Conservation (phyloP, 1,140 invertebrate genomes). For the Charaxes varanes region DNA sequence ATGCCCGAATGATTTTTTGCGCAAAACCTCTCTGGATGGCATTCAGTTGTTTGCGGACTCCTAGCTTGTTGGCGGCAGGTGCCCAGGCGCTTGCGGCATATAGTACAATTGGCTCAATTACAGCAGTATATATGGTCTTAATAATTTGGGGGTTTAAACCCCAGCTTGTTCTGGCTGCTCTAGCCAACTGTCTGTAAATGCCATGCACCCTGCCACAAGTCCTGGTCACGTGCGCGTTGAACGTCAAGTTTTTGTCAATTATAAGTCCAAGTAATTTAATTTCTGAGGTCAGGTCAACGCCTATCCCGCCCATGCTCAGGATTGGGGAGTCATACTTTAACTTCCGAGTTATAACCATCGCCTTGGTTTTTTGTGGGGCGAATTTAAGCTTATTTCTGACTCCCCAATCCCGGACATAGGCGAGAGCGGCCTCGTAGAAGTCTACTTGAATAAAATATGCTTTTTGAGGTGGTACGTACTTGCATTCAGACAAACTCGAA, state of each 20-base stretch:
- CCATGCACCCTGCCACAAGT: neutral
- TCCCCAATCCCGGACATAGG: too few species aligned
- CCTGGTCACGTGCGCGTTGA: neutral
- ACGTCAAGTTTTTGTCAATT: neutral
- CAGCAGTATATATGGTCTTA: constrained; percentile 11
- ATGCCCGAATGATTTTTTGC: neutral
- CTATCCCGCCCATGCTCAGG: neutral
- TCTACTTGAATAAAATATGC: too few species aligned
- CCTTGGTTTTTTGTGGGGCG: constrained; percentile 8
- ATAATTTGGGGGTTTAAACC: neutral
- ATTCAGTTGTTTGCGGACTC: neutral
- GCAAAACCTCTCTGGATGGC: neutral
- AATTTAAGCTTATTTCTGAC: constrained; percentile 4
- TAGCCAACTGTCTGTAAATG: neutral
- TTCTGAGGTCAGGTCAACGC: neutral
- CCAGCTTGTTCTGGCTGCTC: neutral
- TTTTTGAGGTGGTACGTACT: too few species aligned
- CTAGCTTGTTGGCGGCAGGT: neutral
- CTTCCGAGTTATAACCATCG: neutral
- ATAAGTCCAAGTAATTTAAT: constrained; percentile 2
- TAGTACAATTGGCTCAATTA: neutral
- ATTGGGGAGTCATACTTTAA: neutral
- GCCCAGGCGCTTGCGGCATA: neutral
- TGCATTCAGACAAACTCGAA: too few species aligned
- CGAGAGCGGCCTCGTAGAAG: too few species aligned